phyloP scores from a whole-genome alignment of 2,113 vertebrate species.

The Propithecus coquereli region DNA sequence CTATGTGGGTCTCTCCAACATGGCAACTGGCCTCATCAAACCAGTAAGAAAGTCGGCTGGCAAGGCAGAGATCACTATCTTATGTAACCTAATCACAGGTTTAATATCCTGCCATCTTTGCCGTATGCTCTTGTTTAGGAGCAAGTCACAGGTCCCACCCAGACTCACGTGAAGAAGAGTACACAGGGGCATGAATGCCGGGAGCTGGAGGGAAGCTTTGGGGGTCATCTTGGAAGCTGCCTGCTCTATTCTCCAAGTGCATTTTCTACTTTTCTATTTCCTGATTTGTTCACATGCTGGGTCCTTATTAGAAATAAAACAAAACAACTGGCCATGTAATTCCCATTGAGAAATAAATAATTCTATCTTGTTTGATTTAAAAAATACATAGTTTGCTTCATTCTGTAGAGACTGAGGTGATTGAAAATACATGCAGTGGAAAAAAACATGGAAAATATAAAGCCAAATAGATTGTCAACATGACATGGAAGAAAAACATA shows the following conservation, averaged over 20 bases:
- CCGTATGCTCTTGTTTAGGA: neutral
- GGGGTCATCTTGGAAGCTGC: neutral
- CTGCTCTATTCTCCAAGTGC: neutral
- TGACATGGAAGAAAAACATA: neutral
- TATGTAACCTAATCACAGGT: neutral
- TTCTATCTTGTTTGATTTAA: neutral
- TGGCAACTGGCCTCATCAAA: neutral
- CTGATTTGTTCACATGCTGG: neutral
- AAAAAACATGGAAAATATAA: neutral
- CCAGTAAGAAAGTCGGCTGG: neutral
- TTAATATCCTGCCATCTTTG: neutral
- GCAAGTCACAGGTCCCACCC: neutral
- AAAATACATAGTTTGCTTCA: neutral
- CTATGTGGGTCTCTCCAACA: neutral
- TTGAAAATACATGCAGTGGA: neutral
- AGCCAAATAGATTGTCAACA: neutral
- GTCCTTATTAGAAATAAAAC: neutral
- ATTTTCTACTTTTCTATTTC: neutral
- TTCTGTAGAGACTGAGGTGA: neutral
- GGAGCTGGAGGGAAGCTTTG: neutral
- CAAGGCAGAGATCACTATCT: neutral
- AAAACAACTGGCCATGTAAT: neutral
- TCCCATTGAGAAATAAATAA: neutral
- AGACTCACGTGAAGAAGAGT: neutral
- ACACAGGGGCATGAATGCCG: neutral